Base-by-base conservation (phyloP, 37 sponge, comb jelly and placozoan species). In the Eunapius fragilis region DNA sequence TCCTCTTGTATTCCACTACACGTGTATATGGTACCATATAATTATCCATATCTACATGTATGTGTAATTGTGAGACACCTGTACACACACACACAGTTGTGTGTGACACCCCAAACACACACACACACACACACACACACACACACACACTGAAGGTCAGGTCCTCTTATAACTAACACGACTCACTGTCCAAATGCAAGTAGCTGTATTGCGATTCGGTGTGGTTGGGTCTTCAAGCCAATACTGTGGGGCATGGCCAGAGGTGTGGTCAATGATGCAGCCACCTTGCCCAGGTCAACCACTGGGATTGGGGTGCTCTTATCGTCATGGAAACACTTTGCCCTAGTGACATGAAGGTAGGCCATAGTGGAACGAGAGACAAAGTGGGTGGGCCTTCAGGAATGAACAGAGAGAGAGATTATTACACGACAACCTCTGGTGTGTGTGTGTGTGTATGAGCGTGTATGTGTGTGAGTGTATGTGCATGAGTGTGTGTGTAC, bases 261-360 rank as follows among this genome's bases (percentile, higher is more conserved):
- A 58, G 58, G 58, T 11, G 58, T 58, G 58, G 58, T 11, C 58
- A 58, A 11, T 17, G 58, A 58, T 10, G 58, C 58, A 10, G 58
- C 58, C 58, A 58, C 37, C 22, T 19, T 80, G 69, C 30, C 69
- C 31, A 69, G 68, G 81, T 31, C 72, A 71, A 70, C 37, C 17
- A 23, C 9, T 26, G 86, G 78, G 45, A 77, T 78, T 68, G 86
- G 71, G 22, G 41, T 67, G 22, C 78, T 71, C 71, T 69, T 37
- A 11, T 2, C 25, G 33, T 77, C 86, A 7, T 19, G 7, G 37
- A 86, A 71, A 2, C 68, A 78, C 45, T 30, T 24, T 34, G 50
- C 14, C 25, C 86, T 79, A 86, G 79, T 10, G n/a, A 69, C 28
- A 50, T 86, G 86, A 28, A 86, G 35, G 69, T 86, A 77, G 23